These are phyloP conservation scores for Clanis bilineata DNA, from an alignment of 2,888 invertebrate species.

Conservation along the genomic window DNA sequence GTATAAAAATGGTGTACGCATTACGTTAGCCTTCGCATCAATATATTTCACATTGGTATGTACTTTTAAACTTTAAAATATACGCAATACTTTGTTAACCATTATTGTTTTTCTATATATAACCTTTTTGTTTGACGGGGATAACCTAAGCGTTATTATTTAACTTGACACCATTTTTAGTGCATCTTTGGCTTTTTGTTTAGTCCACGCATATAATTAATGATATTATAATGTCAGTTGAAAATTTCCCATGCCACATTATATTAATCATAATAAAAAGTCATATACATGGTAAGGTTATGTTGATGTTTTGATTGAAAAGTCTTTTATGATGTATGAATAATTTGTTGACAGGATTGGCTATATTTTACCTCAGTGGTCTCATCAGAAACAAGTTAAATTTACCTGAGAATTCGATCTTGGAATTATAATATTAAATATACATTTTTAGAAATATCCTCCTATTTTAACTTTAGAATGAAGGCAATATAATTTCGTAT, in stretches of 20 bases:
- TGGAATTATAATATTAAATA: too few relatives aligned
- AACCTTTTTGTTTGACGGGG: slow-evolving; percentile 73
- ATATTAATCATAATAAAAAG: background rate
- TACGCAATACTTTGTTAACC: slow-evolving; percentile 22
- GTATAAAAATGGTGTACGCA: slow-evolving; percentile 47
- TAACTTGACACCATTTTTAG: slow-evolving; percentile 77
- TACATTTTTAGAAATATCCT: background rate
- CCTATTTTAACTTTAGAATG: slow-evolving; percentile 19
- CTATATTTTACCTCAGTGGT: slow-evolving; percentile 18
- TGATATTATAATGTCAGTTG: background rate
- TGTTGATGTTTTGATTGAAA: slow-evolving; percentile 79
- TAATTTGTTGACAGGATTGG: slow-evolving; percentile 11
- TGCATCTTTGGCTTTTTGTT: slow-evolving; percentile 52
- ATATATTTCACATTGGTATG: slow-evolving; percentile 1
- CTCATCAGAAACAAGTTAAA: slow-evolving; percentile 20
- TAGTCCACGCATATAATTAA: background rate
- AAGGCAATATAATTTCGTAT: slow-evolving; percentile 36
- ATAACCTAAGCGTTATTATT: slow-evolving; percentile 70
- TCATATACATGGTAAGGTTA: slow-evolving; percentile 53
- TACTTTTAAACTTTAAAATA: slow-evolving; percentile 28
- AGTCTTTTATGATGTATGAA: slow-evolving; percentile 5
- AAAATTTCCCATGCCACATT: background rate
- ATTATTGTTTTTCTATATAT: slow-evolving; percentile 40
- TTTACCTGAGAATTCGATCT: background rate
- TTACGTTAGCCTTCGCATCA: background rate